Conservation (phyloP, 2,888 invertebrate species). For the Hermaeophaga mercurialis region DNA sequence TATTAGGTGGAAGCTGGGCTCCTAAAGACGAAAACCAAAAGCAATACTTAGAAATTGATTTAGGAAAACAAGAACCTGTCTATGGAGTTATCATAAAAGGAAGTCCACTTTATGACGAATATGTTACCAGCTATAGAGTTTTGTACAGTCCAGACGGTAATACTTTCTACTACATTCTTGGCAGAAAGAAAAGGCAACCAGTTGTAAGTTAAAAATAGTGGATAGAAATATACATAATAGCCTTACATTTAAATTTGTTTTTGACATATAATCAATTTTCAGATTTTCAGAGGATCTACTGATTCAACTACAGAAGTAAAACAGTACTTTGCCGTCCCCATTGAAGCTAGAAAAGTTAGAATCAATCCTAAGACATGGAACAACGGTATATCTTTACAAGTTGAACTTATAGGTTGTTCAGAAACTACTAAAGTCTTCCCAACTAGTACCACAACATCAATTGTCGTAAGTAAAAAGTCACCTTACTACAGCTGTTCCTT, state of each 20-base stretch:
- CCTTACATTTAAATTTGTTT: no score
- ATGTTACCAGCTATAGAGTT: constrained; percentile 78
- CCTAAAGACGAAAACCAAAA: constrained; percentile 64
- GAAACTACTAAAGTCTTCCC: constrained; percentile 31
- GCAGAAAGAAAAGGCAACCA: constrained; percentile 53
- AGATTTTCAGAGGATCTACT: constrained; percentile 76
- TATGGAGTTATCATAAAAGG: constrained; percentile 79
- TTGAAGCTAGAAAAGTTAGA: constrained; percentile 76
- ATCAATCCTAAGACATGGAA: constrained; percentile 79
- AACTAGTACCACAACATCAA: constrained; percentile 27
- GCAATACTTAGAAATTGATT: constrained; percentile 69
- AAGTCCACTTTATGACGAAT: constrained; percentile 69
- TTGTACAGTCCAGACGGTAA: constrained; percentile 64
- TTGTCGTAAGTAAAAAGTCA: constrained; percentile 37
- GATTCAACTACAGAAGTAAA: constrained; percentile 64
- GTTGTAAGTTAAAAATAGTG: constrained; percentile 55
- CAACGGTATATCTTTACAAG: constrained; percentile 65
- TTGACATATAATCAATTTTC: constrained; percentile 7
- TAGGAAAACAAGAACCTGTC: constrained; percentile 69
- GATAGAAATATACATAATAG: background rate
- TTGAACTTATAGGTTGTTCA: constrained; percentile 78
- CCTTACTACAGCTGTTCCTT: background rate
- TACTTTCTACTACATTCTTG: constrained; percentile 65
- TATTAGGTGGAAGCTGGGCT: constrained; percentile 70
- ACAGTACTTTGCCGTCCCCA: constrained; percentile 71